Conservation (phyloP, 2,113 vertebrate species). For the Rhinogobius similis region DNA sequence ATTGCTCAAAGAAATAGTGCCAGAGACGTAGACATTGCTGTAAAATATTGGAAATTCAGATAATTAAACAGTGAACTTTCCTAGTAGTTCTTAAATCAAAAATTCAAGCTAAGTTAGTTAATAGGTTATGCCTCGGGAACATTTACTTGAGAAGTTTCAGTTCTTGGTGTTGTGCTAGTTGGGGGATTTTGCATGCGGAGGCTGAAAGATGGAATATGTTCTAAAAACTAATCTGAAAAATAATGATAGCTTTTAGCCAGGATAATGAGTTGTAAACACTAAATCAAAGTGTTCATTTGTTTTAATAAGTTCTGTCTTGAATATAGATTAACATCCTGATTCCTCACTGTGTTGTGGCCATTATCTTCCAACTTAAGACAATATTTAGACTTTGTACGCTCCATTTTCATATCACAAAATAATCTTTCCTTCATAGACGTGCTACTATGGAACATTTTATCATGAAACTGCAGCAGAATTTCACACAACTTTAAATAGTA, state of each 20-base stretch:
- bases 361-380: neutral
- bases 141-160: neutral
- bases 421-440: neutral
- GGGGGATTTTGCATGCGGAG: neutral
- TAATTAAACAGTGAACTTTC: neutral
- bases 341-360: neutral
- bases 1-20: too few relatives aligned
- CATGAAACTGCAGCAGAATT: conserved; percentile 36
- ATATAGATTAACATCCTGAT: neutral
- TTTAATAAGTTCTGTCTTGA: neutral
- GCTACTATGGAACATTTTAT: conserved; percentile 3
- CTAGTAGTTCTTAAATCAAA: neutral
- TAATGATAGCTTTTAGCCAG: conserved; percentile 4
- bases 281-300: neutral
- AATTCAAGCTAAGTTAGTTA: too few relatives aligned
- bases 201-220: neutral
- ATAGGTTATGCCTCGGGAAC: neutral
- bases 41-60: neutral
- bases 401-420: neutral
- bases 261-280: neutral
- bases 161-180: neutral
- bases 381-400: neutral
- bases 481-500: conserved; percentile 28
- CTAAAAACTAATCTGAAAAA: conserved; percentile 4
- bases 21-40: too few relatives aligned